Percentiles rank a stretch among this genome's conserved stretches.
Conservation (phyloP, 2,113 vertebrate species). For the Pardalotus punctatus region DNA sequence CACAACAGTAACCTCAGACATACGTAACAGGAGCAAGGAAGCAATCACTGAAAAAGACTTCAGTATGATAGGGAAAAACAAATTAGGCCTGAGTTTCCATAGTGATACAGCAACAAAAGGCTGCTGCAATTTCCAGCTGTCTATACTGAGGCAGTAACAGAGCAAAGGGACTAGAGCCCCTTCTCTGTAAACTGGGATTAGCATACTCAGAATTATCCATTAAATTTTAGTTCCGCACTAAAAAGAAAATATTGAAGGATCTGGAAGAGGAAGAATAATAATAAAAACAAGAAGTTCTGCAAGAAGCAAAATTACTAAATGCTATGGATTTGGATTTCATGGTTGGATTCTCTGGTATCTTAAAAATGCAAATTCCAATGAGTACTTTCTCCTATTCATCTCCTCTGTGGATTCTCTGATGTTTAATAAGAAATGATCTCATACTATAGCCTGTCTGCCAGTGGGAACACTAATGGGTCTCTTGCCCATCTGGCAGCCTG, state of each 20-base stretch:
- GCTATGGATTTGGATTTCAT: slow-evolving; percentile 12
- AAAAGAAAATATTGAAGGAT: slow-evolving; percentile 8
- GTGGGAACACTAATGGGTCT: not conserved
- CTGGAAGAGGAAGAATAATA: not conserved
- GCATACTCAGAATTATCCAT: not conserved
- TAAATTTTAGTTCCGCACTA: not conserved
- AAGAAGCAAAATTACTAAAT: not conserved
- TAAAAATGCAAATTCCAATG: slow-evolving; percentile 13
- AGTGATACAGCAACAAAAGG: slow-evolving; percentile 46
- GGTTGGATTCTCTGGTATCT: slow-evolving; percentile 6
- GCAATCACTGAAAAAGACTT: slow-evolving; percentile 32
- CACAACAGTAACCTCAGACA: not conserved
- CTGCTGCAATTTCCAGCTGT: slow-evolving; percentile 49
- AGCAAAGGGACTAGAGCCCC: not conserved
- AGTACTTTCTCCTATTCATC: not conserved
- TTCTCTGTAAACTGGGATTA: not conserved
- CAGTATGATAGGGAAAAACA: slow-evolving; percentile 14
- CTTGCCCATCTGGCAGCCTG: not conserved
- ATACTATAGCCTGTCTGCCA: not conserved
- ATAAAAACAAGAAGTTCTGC: not conserved
- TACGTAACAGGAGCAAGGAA: slow-evolving; percentile 3
- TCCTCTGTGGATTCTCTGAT: slow-evolving; percentile 11
- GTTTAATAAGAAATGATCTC: slow-evolving; percentile 27
- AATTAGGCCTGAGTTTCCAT: slow-evolving; percentile 57
- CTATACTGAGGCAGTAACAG: not conserved